phyloP scores from a whole-genome alignment of 1,140 invertebrate genomes.

The Mycetomoellerius zeteki region DNA sequence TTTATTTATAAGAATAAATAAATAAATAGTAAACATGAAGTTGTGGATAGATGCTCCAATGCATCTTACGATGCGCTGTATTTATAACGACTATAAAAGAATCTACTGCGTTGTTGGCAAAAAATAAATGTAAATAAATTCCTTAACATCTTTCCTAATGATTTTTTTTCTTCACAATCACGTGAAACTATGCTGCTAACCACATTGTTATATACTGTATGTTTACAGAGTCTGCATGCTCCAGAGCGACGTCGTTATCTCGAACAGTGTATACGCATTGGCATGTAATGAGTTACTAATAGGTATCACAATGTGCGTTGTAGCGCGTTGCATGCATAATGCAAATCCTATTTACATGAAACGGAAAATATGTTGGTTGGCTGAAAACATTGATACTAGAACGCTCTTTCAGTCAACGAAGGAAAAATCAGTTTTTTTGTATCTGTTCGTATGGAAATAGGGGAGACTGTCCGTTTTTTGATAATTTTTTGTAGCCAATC shows the following conservation, averaged over 20 bases:
- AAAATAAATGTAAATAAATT: slow-evolving; percentile 22
- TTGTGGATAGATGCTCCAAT: background rate
- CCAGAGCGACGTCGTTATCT: slow-evolving; percentile 41
- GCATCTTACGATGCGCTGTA: background rate
- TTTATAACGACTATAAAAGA: background rate
- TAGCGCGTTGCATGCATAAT: slow-evolving; percentile 42
- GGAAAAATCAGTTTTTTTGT: background rate
- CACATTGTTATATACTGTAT: background rate
- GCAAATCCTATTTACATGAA: slow-evolving; percentile 46
- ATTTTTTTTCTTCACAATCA: background rate
- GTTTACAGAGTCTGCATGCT: slow-evolving; percentile 8
- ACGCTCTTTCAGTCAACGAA: background rate
- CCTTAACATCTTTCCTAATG: background rate
- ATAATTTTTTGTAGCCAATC: no score
- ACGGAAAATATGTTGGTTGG: slow-evolving; percentile 30
- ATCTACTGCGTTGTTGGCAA: background rate
- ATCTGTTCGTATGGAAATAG: background rate
- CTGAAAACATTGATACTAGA: slow-evolving; percentile 9
- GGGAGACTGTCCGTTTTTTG: no score
- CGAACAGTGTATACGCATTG: slow-evolving; percentile 28
- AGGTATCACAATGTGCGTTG: slow-evolving; percentile 37
- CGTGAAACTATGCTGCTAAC: slow-evolving; percentile 9
- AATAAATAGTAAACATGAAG: slow-evolving; percentile 6
- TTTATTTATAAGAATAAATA: slow-evolving; percentile 16
- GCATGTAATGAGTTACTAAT: slow-evolving; percentile 53